Evolutionary conservation across 2,888 invertebrate genomes (phyloP).

Genomic region (Zygaena filipendulae): DNA sequence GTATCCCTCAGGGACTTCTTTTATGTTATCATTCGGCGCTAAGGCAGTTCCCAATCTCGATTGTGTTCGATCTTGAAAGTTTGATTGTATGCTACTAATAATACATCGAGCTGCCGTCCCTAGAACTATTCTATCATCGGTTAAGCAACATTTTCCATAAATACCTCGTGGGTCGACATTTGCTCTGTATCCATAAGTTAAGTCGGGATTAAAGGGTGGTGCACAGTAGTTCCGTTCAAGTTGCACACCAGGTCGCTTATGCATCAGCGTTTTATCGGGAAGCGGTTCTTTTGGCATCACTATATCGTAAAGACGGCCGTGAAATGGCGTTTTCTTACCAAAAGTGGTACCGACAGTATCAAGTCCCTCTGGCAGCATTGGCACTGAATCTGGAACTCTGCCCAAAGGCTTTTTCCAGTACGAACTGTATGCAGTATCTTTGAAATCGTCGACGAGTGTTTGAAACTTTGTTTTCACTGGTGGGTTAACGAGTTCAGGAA

Average conservation of each 20-base stretch:
- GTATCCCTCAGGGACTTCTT: conserved; percentile 49
- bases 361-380: conserved; percentile 48
- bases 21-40: conserved; percentile 58
- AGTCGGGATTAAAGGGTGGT: conserved; percentile 45
- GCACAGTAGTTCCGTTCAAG: conserved; percentile 34
- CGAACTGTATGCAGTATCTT: conserved; percentile 39
- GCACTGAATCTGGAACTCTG: conserved; percentile 30
- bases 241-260: conserved; percentile 32
- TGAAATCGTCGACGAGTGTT: conserved; percentile 38
- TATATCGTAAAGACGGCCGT: conserved; percentile 41
- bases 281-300: conserved; percentile 42
- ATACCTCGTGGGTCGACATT: conserved; percentile 53
- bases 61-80: conserved; percentile 35
- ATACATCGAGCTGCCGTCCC: conserved; percentile 39
- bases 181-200: conserved; percentile 51
- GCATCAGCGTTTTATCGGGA: conserved; percentile 33
- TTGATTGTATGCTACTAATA: conserved; percentile 44
- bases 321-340: conserved; percentile 32
- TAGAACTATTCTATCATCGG: conserved; percentile 34
- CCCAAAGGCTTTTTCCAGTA: conserved; percentile 47
- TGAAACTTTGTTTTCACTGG: conserved; percentile 41
- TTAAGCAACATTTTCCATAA: conserved; percentile 50
- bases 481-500: conserved; percentile 34
- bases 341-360: conserved; percentile 34
- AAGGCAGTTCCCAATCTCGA: conserved; percentile 43